These are phyloP conservation scores for Leptopilina boulardi DNA, from an alignment of 1,140 invertebrate species.

Conservation along the genomic window DNA sequence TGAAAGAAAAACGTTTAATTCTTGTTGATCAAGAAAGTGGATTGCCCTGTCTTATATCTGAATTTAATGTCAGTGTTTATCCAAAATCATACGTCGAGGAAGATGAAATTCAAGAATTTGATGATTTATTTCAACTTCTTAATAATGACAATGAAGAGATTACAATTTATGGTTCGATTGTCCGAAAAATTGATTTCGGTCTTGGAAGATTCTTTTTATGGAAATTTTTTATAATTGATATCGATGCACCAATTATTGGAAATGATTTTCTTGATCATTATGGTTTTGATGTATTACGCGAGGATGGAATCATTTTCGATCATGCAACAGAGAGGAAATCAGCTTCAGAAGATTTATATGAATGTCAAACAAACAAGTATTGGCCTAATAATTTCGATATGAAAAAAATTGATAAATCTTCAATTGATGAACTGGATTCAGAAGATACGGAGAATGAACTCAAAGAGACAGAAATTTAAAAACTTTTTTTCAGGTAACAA, in stretches of 20 bases:
- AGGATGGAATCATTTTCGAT: neutral
- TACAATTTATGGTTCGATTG: constrained; percentile 9
- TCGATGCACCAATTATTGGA: neutral
- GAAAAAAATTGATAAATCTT: neutral
- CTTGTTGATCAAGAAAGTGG: constrained; percentile 16
- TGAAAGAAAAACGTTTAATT: neutral
- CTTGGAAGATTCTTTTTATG: constrained; percentile 20
- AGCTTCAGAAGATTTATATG: neutral
- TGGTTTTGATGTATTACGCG: neutral
- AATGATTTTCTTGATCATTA: neutral
- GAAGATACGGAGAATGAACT: neutral
- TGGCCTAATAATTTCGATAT: neutral
- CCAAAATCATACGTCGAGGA: neutral
- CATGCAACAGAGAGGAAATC: neutral
- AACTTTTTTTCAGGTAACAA: neutral
- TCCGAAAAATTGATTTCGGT: neutral
- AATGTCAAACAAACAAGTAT: neutral
- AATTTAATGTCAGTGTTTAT: neutral
- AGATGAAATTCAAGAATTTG: neutral
- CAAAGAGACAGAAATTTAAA: neutral
- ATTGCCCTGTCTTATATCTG: neutral
- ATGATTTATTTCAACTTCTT: neutral
- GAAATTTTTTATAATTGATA: neutral
- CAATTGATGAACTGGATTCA: neutral
- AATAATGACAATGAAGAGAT: neutral